Base-by-base conservation (phyloP, 2,888 invertebrate genomes). In the Caenorhabditis parvicauda region DNA sequence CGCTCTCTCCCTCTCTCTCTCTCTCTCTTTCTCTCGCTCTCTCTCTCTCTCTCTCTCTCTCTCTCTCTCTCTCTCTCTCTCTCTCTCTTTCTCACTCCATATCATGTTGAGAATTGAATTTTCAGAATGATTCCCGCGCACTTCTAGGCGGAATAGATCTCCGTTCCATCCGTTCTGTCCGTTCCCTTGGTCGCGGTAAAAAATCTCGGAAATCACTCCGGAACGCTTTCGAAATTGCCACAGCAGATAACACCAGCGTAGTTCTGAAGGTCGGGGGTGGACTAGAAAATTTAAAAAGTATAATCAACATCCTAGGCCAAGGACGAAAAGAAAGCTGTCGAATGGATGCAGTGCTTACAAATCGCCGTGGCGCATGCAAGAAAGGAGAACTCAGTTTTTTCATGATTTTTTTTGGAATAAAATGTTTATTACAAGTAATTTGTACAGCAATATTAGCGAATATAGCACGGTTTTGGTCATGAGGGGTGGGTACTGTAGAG, bases 171-270 rank as follows among this genome's bases (percentile, higher is more conserved):
- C 88, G 92, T 14, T 91, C 91, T 35, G 93, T 94, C n/a, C 90
- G 92, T 80, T 92, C 93, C 12, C 89, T 92, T 0, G 86, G 91
- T 47, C 90, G 81, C 28, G 80, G 91, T 51, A 90, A 91, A 9
- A 82, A 82, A 43, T 86, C 92, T 51, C 59, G 79, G 24, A 79
- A 78, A 49, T 91, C 91, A 84, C 91, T 93, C 76, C 92, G 93
- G 22, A 92, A 91, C 82, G 92, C 92, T 1, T 94, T 94, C 85
- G 93, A 94, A 85, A 93, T 94, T 76, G 94, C 93, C 85, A 93
- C 93, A 0, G 83, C 83, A 22, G 83, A 84, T 55, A 91, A 92
- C 83, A 91, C 91, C 83, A 90, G 90, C 9, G 87, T 92, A 70
- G 90, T 92, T 77, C 87, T 94, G 72, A 93, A 94, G 59, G 76